phyloP scores from a whole-genome alignment of 2,888 invertebrate genomes.

The Morinoia aosen region DNA sequence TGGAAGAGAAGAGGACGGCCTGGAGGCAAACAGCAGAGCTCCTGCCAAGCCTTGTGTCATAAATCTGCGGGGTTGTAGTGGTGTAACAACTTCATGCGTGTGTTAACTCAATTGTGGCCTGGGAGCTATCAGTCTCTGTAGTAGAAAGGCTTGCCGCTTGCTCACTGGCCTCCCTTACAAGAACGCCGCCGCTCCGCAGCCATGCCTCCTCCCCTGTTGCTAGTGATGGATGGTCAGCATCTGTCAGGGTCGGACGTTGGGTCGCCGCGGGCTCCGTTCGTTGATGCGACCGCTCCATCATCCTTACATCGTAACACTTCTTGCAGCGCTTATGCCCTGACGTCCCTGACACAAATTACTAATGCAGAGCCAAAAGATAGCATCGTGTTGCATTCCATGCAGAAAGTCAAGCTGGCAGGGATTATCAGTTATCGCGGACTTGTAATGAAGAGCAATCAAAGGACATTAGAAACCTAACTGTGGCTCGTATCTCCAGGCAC shows the following conservation, averaged over 20 bases:
- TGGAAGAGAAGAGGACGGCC: background rate
- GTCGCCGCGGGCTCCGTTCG: background rate
- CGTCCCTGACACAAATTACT: conserved; percentile 22
- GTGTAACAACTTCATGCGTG: conserved; percentile 40
- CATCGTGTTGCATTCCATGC: conserved; percentile 30
- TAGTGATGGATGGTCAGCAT: conserved; percentile 22
- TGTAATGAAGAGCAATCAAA: conserved; percentile 1
- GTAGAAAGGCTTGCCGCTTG: conserved; percentile 40
- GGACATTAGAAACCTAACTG: background rate
- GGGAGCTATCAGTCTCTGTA: conserved; percentile 37
- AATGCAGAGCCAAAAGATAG: conserved; percentile 18
- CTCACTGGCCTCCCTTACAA: background rate
- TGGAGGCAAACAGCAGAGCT: conserved; percentile 13
- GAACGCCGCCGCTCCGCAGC: conserved; percentile 18
- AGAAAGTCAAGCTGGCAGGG: background rate
- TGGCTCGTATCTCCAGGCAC: background rate
- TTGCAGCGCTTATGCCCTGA: conserved; percentile 24
- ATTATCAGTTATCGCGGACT: background rate
- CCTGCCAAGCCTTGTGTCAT: conserved; percentile 32
- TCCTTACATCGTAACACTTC: conserved; percentile 37
- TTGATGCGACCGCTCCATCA: conserved; percentile 22
- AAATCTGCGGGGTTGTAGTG: conserved; percentile 34
- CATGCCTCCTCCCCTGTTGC: conserved; percentile 5
- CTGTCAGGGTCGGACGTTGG: conserved; percentile 20
- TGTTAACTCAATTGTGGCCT: conserved; percentile 43